Evolutionary conservation across 92 coral and sea anemone species (phyloP), one percentile per base, ranked within the genome.

Genomic region (Palythoa grandiflora): DNA sequence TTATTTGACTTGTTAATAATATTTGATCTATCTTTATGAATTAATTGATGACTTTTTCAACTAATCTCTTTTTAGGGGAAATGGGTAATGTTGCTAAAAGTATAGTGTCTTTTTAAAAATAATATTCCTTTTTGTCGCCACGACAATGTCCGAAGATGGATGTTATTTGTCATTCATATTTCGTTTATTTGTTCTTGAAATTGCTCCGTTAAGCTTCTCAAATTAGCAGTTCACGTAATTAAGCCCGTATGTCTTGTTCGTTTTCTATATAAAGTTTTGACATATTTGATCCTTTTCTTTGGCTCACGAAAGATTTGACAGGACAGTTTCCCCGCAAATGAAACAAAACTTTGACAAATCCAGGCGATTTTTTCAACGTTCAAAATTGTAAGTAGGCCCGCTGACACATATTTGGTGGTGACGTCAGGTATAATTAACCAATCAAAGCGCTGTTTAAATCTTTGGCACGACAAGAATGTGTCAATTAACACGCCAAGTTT

Each of bases 401-500:
- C 93, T 79, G 96, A 93, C 98, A 93, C 79, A 68, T 72, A 75
- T 88, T 87, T 87, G 79, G 87, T 83, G 74, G 39, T 90, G 94
- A 92, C 94, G 94, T 88, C 92, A 36, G 38, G 65, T 48, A 72
- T 61, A 71, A 71, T 73, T 65, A 86, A 79, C 98, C 98, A 95
- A 93, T 95, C 93, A 83, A 50, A 83, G 70, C 15, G 48, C 86
- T 65, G 75, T 44, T 81, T 81, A 81, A 81, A 66, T 81, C 86
- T 40, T 66, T 81, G 92, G 98, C 90, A 95, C 92, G 96, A 83
- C 76, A 81, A 89, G 90, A 89, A 95, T 95, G 98, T 93, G 98
- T 92, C 98, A 95, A 93, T 95, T 93, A 81, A 81, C 86, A 93
- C 84, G 89, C 93, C 91, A 91, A 88, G 92, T 89, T 89, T 71